phyloP scores from a whole-genome alignment of 1,140 invertebrate species.

The Bombus superbus region DNA sequence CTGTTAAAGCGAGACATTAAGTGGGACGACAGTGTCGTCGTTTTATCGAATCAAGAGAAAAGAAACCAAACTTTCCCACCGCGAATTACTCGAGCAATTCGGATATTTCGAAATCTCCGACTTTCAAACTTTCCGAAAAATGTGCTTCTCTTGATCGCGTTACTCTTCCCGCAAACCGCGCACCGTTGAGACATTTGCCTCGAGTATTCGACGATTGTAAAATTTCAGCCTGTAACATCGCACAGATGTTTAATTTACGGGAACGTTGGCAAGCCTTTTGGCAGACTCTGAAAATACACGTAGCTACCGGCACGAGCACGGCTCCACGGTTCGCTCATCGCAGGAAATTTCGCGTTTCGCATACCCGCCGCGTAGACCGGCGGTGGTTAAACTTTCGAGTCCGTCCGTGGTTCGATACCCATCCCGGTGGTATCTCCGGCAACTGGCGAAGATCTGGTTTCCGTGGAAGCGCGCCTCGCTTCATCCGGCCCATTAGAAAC shows the following conservation, averaged over 20 bases:
- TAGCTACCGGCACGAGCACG: not conserved
- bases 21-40: not conserved
- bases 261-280: not conserved
- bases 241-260: not conserved
- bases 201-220: not conserved
- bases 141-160: not conserved
- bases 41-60: not conserved
- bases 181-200: not conserved
- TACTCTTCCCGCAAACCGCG: not conserved
- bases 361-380: not conserved
- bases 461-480: conserved; percentile 41
- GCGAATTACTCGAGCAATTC: not conserved
- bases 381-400: conserved; percentile 8
- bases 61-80: not conserved
- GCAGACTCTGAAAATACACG: not conserved
- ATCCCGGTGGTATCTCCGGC: conserved; percentile 30
- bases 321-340: not conserved
- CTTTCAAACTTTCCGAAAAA: not conserved
- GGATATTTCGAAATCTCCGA: not conserved
- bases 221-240: not conserved
- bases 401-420: conserved; percentile 26
- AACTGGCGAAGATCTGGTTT: conserved; percentile 45
- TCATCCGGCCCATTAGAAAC: conserved; percentile 48
- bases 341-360: not conserved
- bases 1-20: not conserved